Conservation (phyloP, 2,797 vertebrate species). For the Craterocephalus amniculus region DNA sequence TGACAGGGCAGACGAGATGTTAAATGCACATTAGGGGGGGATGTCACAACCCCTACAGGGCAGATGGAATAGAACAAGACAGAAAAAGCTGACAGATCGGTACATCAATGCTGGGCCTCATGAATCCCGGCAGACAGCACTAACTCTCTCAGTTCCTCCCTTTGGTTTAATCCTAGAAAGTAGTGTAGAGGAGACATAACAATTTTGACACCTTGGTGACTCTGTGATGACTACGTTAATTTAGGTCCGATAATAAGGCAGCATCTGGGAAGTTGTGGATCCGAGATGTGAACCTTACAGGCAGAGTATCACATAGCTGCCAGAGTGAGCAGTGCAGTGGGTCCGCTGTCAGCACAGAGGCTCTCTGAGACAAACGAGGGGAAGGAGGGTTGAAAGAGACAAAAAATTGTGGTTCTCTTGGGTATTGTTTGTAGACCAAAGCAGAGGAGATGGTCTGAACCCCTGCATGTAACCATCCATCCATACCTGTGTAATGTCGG, state of each 20-base stretch:
- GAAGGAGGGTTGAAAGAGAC: slow-evolving; percentile 57
- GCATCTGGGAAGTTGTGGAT: slow-evolving; percentile 5
- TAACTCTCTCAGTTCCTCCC: slow-evolving; percentile 15
- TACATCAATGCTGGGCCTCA: slow-evolving; percentile 62
- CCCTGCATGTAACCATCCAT: slow-evolving; percentile 12
- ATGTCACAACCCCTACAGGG: slow-evolving; percentile 50
- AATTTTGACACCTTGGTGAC: slow-evolving; percentile 31
- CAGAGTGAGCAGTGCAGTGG: slow-evolving; percentile 40
- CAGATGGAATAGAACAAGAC: slow-evolving; percentile 55
- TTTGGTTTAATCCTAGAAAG: slow-evolving; percentile 29
- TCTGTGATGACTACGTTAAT: slow-evolving; percentile 56
- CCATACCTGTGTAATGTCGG: slow-evolving; percentile 17
- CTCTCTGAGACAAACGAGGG: slow-evolving; percentile 61
- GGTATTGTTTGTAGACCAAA: slow-evolving; percentile 54
- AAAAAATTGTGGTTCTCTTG: slow-evolving; percentile 43
- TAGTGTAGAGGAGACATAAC: slow-evolving; percentile 6
- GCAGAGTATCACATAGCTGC: slow-evolving; percentile 20
- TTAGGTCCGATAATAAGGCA: slow-evolving; percentile 36
- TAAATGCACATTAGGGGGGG: slow-evolving; percentile 71
- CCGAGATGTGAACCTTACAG: slow-evolving; percentile 28
- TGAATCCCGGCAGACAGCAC: slow-evolving; percentile 43
- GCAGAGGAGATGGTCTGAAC: slow-evolving; percentile 38
- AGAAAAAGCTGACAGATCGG: slow-evolving; percentile 66
- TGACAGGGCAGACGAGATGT: slow-evolving; percentile 70
- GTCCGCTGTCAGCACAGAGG: slow-evolving; percentile 61